Conservation (phyloP, 2,888 invertebrate genomes). For the Eupithecia inturbata region DNA sequence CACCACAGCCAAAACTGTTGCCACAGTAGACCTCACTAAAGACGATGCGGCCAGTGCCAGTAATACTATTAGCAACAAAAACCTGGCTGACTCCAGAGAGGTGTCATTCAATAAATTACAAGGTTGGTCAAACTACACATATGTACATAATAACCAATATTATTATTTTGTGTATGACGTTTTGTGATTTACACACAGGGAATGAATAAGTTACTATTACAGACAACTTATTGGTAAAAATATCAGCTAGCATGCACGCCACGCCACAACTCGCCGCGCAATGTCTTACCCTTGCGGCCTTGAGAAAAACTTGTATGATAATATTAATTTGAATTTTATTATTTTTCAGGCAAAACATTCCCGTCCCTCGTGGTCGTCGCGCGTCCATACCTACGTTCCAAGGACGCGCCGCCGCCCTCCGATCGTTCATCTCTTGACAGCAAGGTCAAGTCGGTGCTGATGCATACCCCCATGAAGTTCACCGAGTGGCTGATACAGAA, state of each 20-base stretch:
- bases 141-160: no score
- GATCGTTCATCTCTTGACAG: slow-evolving; percentile 88
- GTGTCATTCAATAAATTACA: slow-evolving; percentile 90
- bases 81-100: slow-evolving; percentile 88
- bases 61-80: slow-evolving; percentile 64
- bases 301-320: no score
- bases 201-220: no score
- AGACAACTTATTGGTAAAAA: no score
- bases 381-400: slow-evolving; percentile 89
- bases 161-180: no score
- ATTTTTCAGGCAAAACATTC: slow-evolving; percentile 88
- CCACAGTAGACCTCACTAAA: slow-evolving; percentile 86
- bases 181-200: no score
- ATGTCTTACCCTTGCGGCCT: no score
- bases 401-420: slow-evolving; percentile 83
- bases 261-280: no score
- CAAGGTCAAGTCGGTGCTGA: slow-evolving; percentile 92
- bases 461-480: slow-evolving; percentile 92
- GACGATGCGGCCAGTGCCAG: slow-evolving; percentile 69
- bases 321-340: no score
- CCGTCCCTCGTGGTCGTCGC: slow-evolving; percentile 94
- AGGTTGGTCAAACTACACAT: slow-evolving; percentile 66
- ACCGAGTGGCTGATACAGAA: slow-evolving; percentile 96
- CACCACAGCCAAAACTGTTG: slow-evolving; percentile 79
- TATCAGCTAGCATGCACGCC: no score